Percentiles rank a stretch among this genome's conserved stretches.
phyloP scores from a whole-genome alignment of 2,113 vertebrate species.

The Charadrius vociferus region DNA sequence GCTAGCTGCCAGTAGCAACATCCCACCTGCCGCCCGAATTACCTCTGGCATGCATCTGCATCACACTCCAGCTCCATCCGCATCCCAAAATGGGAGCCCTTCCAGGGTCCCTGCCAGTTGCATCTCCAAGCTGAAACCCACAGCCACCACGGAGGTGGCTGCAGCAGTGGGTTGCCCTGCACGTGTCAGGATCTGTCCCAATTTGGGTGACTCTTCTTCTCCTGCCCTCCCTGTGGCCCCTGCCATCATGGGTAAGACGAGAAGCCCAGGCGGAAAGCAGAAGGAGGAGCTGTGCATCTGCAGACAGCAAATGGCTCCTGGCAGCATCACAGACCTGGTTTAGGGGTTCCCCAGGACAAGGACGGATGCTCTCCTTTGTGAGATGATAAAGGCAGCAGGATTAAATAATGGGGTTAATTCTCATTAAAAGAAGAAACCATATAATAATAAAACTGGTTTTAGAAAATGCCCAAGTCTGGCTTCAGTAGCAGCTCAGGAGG shows the following conservation, averaged over 20 bases:
- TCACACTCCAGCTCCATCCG: neutral
- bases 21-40: neutral
- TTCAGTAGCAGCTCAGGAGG: neutral
- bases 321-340: neutral
- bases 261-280: neutral
- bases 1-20: neutral
- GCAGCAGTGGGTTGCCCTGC: neutral
- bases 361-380: rapidly evolving
- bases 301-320: neutral
- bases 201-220: neutral
- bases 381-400: neutral
- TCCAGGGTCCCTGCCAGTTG: neutral
- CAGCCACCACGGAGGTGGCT: rapidly evolving
- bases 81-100: neutral
- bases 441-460: rapidly evolving
- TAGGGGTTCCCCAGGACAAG: neutral
- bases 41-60: rapidly evolving
- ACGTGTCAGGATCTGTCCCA: neutral
- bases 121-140: neutral
- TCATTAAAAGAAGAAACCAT: neutral
- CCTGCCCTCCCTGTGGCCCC: neutral
- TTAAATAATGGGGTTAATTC: neutral
- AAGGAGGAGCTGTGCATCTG: neutral
- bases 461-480: neutral
- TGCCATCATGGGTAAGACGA: rapidly evolving